Percentiles rank a stretch among this genome's conserved stretches.
These are phyloP conservation scores for Pollenia griseotomentosa DNA, from an alignment of 2,888 invertebrate genomes.

Conservation along the genomic window DNA sequence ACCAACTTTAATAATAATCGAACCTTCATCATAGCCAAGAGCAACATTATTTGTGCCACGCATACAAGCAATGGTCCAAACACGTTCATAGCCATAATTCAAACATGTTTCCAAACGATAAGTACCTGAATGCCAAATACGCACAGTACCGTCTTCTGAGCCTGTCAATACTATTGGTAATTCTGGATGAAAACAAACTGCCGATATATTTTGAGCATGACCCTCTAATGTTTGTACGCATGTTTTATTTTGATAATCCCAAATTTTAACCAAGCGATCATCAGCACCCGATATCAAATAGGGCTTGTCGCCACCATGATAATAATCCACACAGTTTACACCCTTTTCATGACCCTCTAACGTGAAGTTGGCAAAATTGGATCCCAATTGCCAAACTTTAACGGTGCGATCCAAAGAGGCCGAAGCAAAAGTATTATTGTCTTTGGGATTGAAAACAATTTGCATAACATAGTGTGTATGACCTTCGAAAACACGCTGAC, in stretches of 20 bases:
- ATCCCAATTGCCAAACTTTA: slow-evolving; percentile 99
- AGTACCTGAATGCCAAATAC: slow-evolving; percentile 99
- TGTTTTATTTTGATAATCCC: slow-evolving; percentile 99
- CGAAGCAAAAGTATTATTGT: slow-evolving; percentile 99
- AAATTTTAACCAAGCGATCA: slow-evolving; percentile 98
- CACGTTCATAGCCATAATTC: slow-evolving; percentile 98
- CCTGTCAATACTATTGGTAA: slow-evolving; percentile 98
- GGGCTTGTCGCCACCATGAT: slow-evolving; percentile 99
- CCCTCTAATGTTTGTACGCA: slow-evolving; percentile 99
- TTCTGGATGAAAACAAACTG: slow-evolving; percentile 99
- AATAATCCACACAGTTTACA: slow-evolving; percentile 99
- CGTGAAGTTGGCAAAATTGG: slow-evolving; percentile 98
- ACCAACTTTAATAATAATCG: slow-evolving; percentile 86
- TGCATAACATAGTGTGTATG: slow-evolving; percentile 99
- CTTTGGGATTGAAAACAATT: slow-evolving; percentile 99
- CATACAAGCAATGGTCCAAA: slow-evolving; percentile 98
- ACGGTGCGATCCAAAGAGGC: slow-evolving; percentile 99
- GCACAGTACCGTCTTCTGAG: slow-evolving; percentile 98
- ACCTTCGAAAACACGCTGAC: slow-evolving; percentile 99
- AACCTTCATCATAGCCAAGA: slow-evolving; percentile 88
- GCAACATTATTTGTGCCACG: slow-evolving; percentile 98
- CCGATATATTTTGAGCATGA: slow-evolving; percentile 97
- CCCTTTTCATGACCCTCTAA: slow-evolving; percentile 99
- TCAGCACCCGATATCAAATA: slow-evolving; percentile 99
- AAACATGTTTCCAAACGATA: slow-evolving; percentile 97